Evolutionary conservation across 2,888 invertebrate species (phyloP).

Genomic region (Troglohyphantes excavatus): DNA sequence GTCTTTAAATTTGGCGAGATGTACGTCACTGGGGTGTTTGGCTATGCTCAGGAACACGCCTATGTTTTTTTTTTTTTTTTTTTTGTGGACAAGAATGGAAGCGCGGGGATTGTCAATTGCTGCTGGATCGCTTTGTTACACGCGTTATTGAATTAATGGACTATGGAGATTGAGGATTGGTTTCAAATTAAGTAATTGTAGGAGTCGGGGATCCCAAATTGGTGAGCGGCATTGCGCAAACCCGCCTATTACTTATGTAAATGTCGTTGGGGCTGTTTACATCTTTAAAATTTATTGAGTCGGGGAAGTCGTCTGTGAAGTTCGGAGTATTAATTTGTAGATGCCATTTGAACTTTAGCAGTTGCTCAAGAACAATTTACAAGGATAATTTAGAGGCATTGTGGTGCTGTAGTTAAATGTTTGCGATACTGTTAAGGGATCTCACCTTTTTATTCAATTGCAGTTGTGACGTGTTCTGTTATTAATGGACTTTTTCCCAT

Average conservation of each 20-base stretch:
- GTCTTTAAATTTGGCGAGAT: slow-evolving; percentile 13
- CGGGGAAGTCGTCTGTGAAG: background rate
- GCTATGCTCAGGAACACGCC: slow-evolving; percentile 26
- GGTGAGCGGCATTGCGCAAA: slow-evolving; percentile 19
- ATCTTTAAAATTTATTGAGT: slow-evolving; percentile 17
- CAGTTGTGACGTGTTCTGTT: too few species aligned
- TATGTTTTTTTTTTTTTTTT: too few species aligned
- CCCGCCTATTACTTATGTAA: slow-evolving; percentile 33
- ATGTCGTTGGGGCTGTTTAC: slow-evolving; percentile 21
- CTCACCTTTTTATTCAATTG: too few species aligned
- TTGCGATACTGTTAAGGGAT: too few species aligned
- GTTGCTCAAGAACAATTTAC: too few species aligned
- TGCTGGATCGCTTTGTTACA: slow-evolving; percentile 10
- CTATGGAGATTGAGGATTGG: background rate
- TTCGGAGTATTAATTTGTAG: too few species aligned
- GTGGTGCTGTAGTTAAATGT: too few species aligned
- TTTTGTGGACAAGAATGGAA: background rate
- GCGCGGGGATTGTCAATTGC: slow-evolving; percentile 24
- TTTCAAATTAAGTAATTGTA: slow-evolving; percentile 24
- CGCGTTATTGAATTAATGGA: slow-evolving; percentile 48
- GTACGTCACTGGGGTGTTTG: slow-evolving; percentile 43
- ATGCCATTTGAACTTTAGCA: too few species aligned
- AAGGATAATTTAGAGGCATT: too few species aligned
- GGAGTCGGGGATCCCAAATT: slow-evolving; percentile 8
- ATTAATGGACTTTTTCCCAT: too few species aligned